Evolutionary conservation across 2,113 vertebrate species (phyloP).

Genomic region (Psittacula cyanocephala): DNA sequence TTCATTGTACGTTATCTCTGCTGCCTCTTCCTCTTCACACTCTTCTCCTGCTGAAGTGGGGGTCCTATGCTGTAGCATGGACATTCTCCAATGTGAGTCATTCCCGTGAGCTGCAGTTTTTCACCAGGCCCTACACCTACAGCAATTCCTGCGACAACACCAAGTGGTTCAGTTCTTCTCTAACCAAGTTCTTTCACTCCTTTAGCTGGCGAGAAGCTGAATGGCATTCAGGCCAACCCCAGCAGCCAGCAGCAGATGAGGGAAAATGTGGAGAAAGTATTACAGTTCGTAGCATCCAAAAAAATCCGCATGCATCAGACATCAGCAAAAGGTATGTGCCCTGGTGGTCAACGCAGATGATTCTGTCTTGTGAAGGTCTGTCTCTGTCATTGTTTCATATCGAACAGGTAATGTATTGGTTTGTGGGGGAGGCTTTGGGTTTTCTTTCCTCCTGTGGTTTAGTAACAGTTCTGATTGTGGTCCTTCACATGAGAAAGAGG

Average conservation of each 20-base stretch:
- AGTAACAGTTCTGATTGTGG: neutral
- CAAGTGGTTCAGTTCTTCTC: neutral
- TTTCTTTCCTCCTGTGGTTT: neutral
- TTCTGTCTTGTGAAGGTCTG: neutral
- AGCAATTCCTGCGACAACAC: neutral
- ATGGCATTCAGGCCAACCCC: slow-evolving; percentile 79
- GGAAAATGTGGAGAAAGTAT: slow-evolving; percentile 92
- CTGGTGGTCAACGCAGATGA: neutral
- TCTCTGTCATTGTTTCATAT: neutral
- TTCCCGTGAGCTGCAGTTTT: fast-evolving
- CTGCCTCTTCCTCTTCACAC: neutral
- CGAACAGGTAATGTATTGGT: neutral
- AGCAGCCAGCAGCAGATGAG: slow-evolving; percentile 87
- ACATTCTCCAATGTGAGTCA: neutral
- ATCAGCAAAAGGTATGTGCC: slow-evolving; percentile 86
- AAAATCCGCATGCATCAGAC: slow-evolving; percentile 97
- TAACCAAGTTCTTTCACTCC: neutral
- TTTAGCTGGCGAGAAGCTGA: slow-evolving; percentile 89
- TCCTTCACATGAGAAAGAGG: neutral
- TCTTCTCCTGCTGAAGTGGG: neutral
- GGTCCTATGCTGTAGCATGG: neutral
- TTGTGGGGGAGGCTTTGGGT: neutral
- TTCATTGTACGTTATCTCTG: fast-evolving
- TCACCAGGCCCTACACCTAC: neutral
- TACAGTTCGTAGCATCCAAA: slow-evolving; percentile 91